Evolutionary conservation across 2,797 vertebrate genomes (phyloP).

Genomic region (Pseudomugil gertrudae): DNA sequence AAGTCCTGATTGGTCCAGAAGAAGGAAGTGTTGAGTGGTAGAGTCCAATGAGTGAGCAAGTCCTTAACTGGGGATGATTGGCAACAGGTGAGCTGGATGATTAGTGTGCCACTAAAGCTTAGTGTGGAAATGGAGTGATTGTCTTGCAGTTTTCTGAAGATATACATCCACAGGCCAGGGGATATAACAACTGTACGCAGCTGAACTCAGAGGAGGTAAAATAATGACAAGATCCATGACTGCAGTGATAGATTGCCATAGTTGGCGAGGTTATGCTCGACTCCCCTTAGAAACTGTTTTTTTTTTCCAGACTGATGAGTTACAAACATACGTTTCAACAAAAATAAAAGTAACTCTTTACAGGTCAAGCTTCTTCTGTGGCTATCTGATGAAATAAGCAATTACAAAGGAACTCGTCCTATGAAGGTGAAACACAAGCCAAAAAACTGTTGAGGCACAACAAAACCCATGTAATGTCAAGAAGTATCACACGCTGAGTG

Average conservation of each 20-base stretch:
- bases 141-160: too few species aligned
- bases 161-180: too few species aligned
- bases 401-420: constrained; percentile 5
- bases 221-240: neutral
- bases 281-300: neutral
- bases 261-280: neutral
- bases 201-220: neutral
- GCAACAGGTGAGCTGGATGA: too few species aligned
- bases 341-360: neutral
- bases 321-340: neutral
- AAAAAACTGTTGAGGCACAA: neutral
- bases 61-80: too few species aligned
- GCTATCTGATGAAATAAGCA: neutral
- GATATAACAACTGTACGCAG: neutral
- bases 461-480: neutral
- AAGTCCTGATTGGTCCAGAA: too few species aligned
- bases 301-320: neutral
- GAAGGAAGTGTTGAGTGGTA: too few species aligned
- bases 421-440: constrained; percentile 2
- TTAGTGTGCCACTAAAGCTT: too few species aligned
- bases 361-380: neutral
- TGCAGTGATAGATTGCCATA: neutral
- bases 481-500: constrained; percentile 26
- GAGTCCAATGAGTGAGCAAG: too few species aligned
- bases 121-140: too few species aligned